Base-by-base conservation (phyloP, 92 coral and sea anemone genomes). In the Palythoa grandis region DNA sequence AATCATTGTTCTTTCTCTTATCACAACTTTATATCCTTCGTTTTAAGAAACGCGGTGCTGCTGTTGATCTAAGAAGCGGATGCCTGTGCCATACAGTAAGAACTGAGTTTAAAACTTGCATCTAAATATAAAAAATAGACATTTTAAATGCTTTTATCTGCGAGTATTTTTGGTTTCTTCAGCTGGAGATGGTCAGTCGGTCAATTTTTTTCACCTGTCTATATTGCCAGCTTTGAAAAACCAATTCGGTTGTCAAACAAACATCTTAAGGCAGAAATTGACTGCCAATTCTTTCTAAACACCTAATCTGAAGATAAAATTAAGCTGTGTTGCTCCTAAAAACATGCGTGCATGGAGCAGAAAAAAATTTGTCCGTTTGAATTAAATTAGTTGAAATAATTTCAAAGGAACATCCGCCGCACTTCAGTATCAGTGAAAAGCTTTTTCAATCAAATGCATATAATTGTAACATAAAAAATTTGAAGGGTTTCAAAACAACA, bases 101-200 rank as follows among this genome's bases (percentile, higher is more conserved):
- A 76, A 14, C 20, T 12, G 25, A 52, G 43, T 53, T 13, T 24
- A 54, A 76, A 54, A 8, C 66, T n/a, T 54, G 60, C 68, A 22
- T 76, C 82, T 23, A 67, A 40, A 72, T 72, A 47, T 38, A 24
- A 24, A 72, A 72, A 75, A 48, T 52, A 29, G 61, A 48, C 61
- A 10, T 52, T 23, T 20, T 76, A 43, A 76, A 76, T 52, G 39
- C 24, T 76, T 35, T 76, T 76, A 76, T 76, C 50, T 54, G 15
- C 3, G 65, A 13, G 0, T 43, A 58, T 58, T 15, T 16, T 16
- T 14, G 37, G 37, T 11, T 65, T 12, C 37, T 67, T 67, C 14
- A 67, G 12, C 14, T 67, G 13, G 8, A 58, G 29, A 58, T 78
- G 66, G 22, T 50, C 50, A 35, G 20, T 19, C 3, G 68, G 52